Percentiles rank a stretch among this genome's conserved stretches.
These are phyloP conservation scores for Frieseomelitta varia DNA, from an alignment of 1,140 invertebrate genomes.

Conservation along the genomic window DNA sequence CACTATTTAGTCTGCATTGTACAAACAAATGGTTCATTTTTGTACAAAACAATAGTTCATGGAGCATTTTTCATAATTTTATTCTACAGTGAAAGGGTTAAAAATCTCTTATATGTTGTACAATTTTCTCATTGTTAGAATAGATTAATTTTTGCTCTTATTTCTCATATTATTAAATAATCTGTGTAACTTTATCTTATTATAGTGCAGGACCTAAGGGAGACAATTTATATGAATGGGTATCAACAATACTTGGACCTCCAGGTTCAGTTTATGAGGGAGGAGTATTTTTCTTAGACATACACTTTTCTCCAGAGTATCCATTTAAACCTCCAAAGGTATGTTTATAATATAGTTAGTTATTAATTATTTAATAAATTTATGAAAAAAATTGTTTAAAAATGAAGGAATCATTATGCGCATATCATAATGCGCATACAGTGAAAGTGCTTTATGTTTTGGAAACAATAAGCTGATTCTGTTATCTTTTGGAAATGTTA, in stretches of 20 bases:
- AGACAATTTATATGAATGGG: slow-evolving; percentile 99
- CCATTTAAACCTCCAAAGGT: slow-evolving; percentile 99
- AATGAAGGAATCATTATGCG: neutral
- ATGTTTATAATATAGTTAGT: slow-evolving; percentile 57
- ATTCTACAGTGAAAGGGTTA: no score
- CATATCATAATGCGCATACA: no score
- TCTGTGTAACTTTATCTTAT: slow-evolving; percentile 47
- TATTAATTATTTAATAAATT: neutral
- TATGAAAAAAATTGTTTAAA: neutral
- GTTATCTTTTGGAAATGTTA: no score
- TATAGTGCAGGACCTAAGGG: slow-evolving; percentile 96
- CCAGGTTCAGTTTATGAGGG: slow-evolving; percentile 97
- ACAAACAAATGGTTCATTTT: no score
- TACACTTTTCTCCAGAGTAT: slow-evolving; percentile 97
- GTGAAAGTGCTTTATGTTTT: no score
- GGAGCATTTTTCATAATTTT: no score
- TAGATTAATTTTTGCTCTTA: neutral
- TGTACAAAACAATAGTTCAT: no score
- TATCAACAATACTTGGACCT: slow-evolving; percentile 97
- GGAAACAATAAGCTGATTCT: no score
- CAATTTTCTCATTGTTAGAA: neutral
- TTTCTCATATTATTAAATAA: slow-evolving; percentile 2
- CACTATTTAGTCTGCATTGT: no score
- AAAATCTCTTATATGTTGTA: no score
- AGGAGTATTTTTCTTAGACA: slow-evolving; percentile 97